Conservation (phyloP, 1,140 invertebrate genomes). For the Trachelipus rathkii region DNA sequence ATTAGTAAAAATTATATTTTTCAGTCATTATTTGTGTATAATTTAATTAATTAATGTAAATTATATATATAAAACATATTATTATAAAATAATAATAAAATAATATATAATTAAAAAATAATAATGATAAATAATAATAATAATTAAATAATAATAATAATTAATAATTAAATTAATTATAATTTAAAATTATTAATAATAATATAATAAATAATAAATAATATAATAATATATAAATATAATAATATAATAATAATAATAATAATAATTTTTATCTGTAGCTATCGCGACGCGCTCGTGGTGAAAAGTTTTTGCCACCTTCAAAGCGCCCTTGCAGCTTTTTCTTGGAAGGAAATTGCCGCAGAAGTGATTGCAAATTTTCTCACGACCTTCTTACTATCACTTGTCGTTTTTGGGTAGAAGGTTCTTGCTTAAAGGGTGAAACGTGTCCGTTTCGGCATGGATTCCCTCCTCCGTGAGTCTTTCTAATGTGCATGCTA, state of each 20-base stretch:
- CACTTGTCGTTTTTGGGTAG: constrained; percentile 57
- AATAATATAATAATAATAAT: neutral
- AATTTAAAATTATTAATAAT: no score
- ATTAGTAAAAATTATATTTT: no score
- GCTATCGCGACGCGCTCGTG: constrained; percentile 44
- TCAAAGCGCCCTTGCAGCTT: constrained; percentile 53
- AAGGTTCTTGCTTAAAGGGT: constrained; percentile 53
- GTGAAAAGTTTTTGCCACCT: constrained; percentile 32
- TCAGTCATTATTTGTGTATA: no score
- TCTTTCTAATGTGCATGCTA: neutral
- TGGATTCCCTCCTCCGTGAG: constrained; percentile 49
- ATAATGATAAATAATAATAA: no score
- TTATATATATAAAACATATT: no score
- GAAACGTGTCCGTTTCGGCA: constrained; percentile 56
- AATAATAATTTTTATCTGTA: constrained; percentile 32
- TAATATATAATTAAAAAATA: no score
- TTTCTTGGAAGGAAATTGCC: constrained; percentile 56
- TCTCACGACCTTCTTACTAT: constrained; percentile 56
- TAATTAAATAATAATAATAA: no score
- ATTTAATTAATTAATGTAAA: no score
- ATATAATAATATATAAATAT: no score
- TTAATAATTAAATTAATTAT: no score
- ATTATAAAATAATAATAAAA: no score
- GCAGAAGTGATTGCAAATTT: constrained; percentile 55
- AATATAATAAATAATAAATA: no score